Evolutionary conservation across 2,888 invertebrate species (phyloP), one percentile per base, ranked within the genome.

Genomic region (Nymphalis polychloros): DNA sequence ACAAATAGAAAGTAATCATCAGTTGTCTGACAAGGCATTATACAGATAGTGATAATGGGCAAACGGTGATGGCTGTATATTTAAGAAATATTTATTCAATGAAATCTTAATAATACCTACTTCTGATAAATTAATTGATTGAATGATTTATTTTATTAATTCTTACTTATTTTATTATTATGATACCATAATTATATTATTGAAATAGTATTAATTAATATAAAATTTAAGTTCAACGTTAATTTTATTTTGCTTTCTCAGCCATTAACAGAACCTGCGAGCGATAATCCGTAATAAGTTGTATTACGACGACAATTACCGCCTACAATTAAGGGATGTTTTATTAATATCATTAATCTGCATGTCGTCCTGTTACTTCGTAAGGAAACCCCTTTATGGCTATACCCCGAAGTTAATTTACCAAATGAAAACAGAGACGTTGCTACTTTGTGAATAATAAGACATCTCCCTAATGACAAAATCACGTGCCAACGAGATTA

Each of bases 391-490:
- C 84, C 83, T 84, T 82, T 76, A 79, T 67, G 78, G 80, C 79
- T 79, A 77, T 75, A 78, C 81, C 83, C 84, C 79, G 78, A 79
- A 85, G 84, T 84, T 87, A 88, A 88, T 88, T 87, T 84, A 81
- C 81, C 80, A 81, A 85, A 83, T 82, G 85, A 84, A 87, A 88
- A 86, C 84, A 86, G 83, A 86, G 84, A 83, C 79, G 82, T 86
- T 82, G 78, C 75, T 81, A 80, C 79, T 85, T 82, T 81, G 81
- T 81, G 83, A 85, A 87, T 88, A 87, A 87, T 86, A 84, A 85
- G 86, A 87, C 83, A 84, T 85, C 84, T 85, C 87, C 84, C 85
- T 79, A 79, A 84, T 84, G 86, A 84, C 83, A 81, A 81, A 84
- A 83, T 86, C 85, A 83, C 84, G 79, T 80, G 79, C 78, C 78